A percentile compares a stretch with the other conserved stretches of the same genome.
Evolutionary conservation across 2,888 invertebrate species (phyloP).

Genomic region (Strigamia maritima): DNA sequence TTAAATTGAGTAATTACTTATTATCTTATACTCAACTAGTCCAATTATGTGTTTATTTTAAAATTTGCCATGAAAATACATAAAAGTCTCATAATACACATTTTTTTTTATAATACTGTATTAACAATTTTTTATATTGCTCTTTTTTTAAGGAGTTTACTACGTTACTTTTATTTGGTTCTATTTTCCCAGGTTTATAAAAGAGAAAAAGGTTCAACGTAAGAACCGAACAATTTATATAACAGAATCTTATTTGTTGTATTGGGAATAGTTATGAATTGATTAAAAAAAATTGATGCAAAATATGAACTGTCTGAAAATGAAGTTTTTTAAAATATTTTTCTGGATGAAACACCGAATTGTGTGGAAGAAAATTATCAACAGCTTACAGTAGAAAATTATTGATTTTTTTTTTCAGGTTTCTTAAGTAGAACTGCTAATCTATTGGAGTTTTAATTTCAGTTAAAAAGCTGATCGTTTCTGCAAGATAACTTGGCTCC

Average conservation of each 20-base stretch:
- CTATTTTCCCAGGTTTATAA: background rate
- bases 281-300: constrained; percentile 12
- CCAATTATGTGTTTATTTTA: constrained; percentile 25
- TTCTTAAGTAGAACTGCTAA: no score
- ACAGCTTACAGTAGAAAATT: no score
- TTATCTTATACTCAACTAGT: constrained; percentile 27
- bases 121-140: background rate
- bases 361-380: no score
- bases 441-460: no score
- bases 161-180: background rate
- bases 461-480: no score
- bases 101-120: background rate
- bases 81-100: background rate
- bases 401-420: no score
- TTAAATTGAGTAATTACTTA: constrained; percentile 20
- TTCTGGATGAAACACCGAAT: no score
- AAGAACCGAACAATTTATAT: background rate
- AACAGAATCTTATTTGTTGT: constrained; percentile 22
- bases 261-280: constrained; percentile 7
- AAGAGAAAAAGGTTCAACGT: background rate
- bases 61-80: background rate
- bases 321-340: background rate
- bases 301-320: background rate
- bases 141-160: background rate
- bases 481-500: no score